Percentiles rank a stretch among this genome's conserved stretches.
These are phyloP conservation scores for Lumbricus terrestris DNA, from an alignment of 2,888 invertebrate species.

Conservation along the genomic window DNA sequence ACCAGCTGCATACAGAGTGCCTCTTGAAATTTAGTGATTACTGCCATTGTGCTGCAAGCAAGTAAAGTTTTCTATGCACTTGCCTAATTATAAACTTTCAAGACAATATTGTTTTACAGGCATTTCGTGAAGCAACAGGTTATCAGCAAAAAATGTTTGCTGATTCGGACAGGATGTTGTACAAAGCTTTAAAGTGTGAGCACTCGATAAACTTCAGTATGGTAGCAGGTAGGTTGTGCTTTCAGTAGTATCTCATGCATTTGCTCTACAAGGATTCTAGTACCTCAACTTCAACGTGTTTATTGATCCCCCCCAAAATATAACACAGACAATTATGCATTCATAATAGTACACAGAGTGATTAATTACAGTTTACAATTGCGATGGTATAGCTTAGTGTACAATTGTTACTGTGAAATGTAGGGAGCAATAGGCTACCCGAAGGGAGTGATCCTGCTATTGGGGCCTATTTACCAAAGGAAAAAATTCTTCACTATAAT, in stretches of 20 bases:
- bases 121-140: conserved; percentile 49
- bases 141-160: conserved; percentile 47
- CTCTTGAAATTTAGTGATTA: not conserved
- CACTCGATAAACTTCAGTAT: not conserved
- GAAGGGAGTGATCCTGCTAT: too few species aligned
- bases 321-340: too few species aligned
- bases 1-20: not conserved
- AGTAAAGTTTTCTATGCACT: not conserved
- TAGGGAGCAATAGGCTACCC: too few species aligned
- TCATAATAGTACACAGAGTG: too few species aligned
- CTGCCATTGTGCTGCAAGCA: not conserved
- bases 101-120: not conserved
- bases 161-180: conserved; percentile 51
- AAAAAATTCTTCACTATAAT: too few species aligned
- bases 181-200: conserved; percentile 44
- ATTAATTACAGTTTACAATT: too few species aligned
- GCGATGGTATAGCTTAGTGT: too few species aligned
- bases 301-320: too few species aligned
- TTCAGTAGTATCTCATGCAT: not conserved
- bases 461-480: too few species aligned
- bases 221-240: not conserved
- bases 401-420: too few species aligned
- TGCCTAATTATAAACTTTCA: not conserved
- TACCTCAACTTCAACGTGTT: too few species aligned
- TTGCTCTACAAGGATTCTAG: not conserved